Base-by-base conservation (phyloP, 2,113 vertebrate species). In the Neolamprologus longior region DNA sequence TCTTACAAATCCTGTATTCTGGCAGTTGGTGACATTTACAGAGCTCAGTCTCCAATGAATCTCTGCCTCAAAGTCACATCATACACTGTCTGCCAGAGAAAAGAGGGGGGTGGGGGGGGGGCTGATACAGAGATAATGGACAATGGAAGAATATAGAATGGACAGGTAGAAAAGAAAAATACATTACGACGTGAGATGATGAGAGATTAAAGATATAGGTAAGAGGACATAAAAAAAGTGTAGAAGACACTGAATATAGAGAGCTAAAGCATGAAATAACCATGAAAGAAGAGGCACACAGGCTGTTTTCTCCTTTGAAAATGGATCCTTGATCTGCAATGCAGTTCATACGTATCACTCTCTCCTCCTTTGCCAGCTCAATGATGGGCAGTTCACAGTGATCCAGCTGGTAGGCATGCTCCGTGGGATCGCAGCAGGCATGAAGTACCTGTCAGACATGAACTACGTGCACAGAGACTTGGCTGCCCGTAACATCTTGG, bases 371-470 rank as follows among this genome's bases (percentile, higher is more conserved):
- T 76, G 28, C 68, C 93, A 99, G 98, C 94, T 98, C 91, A 99
- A 99, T 8, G 98, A 99, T 0, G 98, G 98, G 82, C 98, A 99
- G 95, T 99, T 99, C 95, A 99, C 98, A 0, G 98, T 99, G 91
- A 99, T 99, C 95, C 98, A 99, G 96, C 96, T 99, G 90, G 98
- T 99, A 57, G 98, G 98, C 82, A 99, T 99, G 98, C 88, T 99
- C 91, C 96, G 98, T 8, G 98, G 98, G 55, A 99, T 99, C 0
- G 98, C 98, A 0, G 98, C 98, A 0, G 98, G 98, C 90, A 99
- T 99, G 98, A 99, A 99, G 92, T 99, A 99, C 94, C 96, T 99
- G 54, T 98, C 98, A 0, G 98, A 99, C 91, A 99, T 99, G 98
- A 99, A 99, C 96, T 99, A 99, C 0, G 98, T 99, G 82, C 98